Evolutionary conservation across 2,113 vertebrate species (phyloP).

Genomic region (Mormyrus iriodes): DNA sequence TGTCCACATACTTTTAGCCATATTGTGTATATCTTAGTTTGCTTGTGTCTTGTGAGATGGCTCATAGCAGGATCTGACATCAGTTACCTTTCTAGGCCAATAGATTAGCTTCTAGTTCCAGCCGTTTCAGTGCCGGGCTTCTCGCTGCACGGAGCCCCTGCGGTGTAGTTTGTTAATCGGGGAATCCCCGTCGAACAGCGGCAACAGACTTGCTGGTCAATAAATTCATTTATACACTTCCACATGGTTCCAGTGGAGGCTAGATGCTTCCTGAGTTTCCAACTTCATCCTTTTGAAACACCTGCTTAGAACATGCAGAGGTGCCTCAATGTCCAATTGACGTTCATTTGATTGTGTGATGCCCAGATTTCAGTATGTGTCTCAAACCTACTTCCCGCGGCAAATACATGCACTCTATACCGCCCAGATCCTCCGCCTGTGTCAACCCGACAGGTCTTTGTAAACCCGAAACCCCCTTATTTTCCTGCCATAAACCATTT

Average conservation of each 20-base stretch:
- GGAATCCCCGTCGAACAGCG: conserved; percentile 31
- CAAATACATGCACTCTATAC: conserved; percentile 2
- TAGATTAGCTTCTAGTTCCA: conserved; percentile 28
- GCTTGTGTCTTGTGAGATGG: not conserved
- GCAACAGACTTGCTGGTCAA: not conserved
- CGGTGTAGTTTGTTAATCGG: conserved; percentile 20
- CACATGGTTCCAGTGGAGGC: not conserved
- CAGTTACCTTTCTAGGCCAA: conserved; percentile 25
- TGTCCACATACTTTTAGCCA: not conserved
- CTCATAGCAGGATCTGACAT: conserved; percentile 27
- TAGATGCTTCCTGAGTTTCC: not conserved
- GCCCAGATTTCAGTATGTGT: no score
- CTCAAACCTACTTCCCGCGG: not conserved
- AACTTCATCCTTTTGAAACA: not conserved
- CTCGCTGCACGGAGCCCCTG: conserved; percentile 38
- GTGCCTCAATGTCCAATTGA: conserved; percentile 1
- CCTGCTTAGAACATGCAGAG: not conserved
- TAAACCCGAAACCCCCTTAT: not conserved
- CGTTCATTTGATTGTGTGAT: conserved; percentile 4
- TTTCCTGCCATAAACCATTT: not conserved
- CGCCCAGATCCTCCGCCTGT: conserved; percentile 7
- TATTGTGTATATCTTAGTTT: not conserved
- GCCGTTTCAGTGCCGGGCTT: conserved; percentile 15
- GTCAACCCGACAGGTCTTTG: conserved; percentile 13
- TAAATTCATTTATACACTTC: conserved; percentile 2